Percentiles rank a stretch among this genome's conserved stretches.
Evolutionary conservation across 1,140 invertebrate species (phyloP).

Genomic region (Bombus superbus): DNA sequence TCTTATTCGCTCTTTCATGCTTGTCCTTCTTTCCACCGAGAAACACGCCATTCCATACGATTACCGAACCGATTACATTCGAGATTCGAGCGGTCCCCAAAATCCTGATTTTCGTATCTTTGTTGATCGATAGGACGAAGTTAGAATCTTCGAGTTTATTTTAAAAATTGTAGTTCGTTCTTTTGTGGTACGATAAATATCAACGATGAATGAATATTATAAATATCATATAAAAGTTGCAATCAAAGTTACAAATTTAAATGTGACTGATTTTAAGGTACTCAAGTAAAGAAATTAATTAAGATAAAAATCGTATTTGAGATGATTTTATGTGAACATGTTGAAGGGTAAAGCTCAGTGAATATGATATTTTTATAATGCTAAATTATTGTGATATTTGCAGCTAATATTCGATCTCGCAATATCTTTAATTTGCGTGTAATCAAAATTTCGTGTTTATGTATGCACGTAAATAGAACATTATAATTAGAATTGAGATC

Average conservation of each 20-base stretch:
- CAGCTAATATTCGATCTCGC: not conserved
- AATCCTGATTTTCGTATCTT: conserved; percentile 1
- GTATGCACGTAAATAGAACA: too few relatives aligned
- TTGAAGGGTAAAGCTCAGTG: too few relatives aligned
- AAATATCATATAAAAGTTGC: not conserved
- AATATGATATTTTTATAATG: too few relatives aligned
- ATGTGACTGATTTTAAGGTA: too few relatives aligned
- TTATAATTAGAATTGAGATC: too few relatives aligned
- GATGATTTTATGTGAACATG: too few relatives aligned
- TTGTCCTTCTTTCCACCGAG: conserved; percentile 50
- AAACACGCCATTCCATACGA: conserved; percentile 28
- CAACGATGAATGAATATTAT: not conserved
- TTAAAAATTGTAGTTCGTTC: not conserved
- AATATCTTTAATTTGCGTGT: not conserved
- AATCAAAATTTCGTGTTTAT: not conserved
- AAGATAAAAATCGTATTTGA: too few relatives aligned
- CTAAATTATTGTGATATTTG: not conserved
- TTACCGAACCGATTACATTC: conserved; percentile 58
- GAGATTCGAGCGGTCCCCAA: not conserved
- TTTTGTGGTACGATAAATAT: not conserved
- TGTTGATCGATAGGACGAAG: not conserved
- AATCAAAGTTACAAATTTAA: too few relatives aligned
- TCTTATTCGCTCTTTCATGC: conserved; percentile 43
- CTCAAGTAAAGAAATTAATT: too few relatives aligned
- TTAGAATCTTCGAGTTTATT: not conserved